phyloP scores from a whole-genome alignment of 2,113 vertebrate species.

The Bolborhynchus lineola region DNA sequence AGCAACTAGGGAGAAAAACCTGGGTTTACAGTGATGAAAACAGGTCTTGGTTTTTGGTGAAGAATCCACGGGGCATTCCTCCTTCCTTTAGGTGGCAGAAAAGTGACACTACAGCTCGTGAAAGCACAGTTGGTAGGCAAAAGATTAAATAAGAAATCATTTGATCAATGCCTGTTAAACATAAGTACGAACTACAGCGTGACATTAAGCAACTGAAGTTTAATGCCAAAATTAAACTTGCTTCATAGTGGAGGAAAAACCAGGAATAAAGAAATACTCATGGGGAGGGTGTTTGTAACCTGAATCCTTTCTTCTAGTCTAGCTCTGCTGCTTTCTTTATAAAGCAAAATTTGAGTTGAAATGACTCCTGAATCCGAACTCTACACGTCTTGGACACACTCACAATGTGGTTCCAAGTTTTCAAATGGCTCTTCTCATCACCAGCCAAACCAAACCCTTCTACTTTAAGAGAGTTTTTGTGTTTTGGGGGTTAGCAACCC shows the following conservation, averaged over 20 bases:
- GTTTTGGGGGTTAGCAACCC: background rate
- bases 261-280: background rate
- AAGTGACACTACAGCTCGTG: background rate
- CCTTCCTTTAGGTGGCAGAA: constrained; percentile 49
- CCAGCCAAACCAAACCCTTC: background rate
- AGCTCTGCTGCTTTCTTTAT: background rate
- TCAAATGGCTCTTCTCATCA: background rate
- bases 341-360: background rate
- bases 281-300: background rate
- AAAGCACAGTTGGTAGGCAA: background rate
- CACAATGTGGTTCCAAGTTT: background rate
- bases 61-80: background rate
- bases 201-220: background rate
- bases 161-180: background rate
- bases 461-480: background rate
- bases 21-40: background rate
- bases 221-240: background rate
- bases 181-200: background rate
- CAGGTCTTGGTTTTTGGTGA: background rate
- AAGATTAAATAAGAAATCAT: background rate
- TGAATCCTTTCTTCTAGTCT: background rate
- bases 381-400: background rate
- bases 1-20: background rate
- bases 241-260: background rate
- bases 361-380: background rate